Percentiles rank a stretch among this genome's conserved stretches.
phyloP scores from a whole-genome alignment of 1,140 invertebrate genomes.

The Cephus cinctus region DNA sequence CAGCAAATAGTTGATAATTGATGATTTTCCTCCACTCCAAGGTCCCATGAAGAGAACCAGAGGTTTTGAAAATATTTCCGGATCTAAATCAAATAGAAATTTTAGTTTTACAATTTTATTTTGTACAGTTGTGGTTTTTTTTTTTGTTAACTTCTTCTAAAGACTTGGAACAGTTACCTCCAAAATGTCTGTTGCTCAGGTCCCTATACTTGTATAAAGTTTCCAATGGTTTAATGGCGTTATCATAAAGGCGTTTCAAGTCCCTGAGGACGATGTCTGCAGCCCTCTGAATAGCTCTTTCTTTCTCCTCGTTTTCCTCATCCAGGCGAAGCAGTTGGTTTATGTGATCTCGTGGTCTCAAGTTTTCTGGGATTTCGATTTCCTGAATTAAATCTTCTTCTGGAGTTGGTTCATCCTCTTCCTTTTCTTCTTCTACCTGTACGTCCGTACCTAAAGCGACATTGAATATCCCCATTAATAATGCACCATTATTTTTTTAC shows the following conservation, averaged over 20 bases:
- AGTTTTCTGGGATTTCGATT: conserved; percentile 72
- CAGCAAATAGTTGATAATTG: conserved; percentile 90
- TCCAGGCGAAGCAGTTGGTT: conserved; percentile 78
- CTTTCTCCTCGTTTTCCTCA: conserved; percentile 69
- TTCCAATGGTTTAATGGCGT: conserved; percentile 87
- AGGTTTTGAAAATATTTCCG: conserved; percentile 94
- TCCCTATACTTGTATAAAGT: conserved; percentile 88
- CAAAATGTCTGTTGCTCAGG: conserved; percentile 88
- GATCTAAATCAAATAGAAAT: conserved; percentile 61
- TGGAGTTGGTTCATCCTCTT: conserved; percentile 40
- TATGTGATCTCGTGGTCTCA: conserved; percentile 78
- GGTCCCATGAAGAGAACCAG: conserved; percentile 91
- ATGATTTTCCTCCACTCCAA: conserved; percentile 94
- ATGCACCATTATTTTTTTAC: no score
- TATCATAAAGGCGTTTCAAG: conserved; percentile 84
- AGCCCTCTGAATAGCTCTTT: conserved; percentile 70
- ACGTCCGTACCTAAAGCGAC: no score
- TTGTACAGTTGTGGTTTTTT: not conserved
- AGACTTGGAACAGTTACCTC: conserved; percentile 55
- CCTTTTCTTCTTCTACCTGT: conserved; percentile 4
- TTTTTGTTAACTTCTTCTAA: not conserved
- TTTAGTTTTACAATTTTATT: not conserved
- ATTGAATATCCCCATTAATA: no score
- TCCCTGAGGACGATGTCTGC: conserved; percentile 79
- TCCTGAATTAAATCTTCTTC: conserved; percentile 64